A percentile compares a stretch with the other conserved stretches of the same genome.
phyloP scores from a whole-genome alignment of 2,797 vertebrate genomes.

The Tenualosa ilisha region DNA sequence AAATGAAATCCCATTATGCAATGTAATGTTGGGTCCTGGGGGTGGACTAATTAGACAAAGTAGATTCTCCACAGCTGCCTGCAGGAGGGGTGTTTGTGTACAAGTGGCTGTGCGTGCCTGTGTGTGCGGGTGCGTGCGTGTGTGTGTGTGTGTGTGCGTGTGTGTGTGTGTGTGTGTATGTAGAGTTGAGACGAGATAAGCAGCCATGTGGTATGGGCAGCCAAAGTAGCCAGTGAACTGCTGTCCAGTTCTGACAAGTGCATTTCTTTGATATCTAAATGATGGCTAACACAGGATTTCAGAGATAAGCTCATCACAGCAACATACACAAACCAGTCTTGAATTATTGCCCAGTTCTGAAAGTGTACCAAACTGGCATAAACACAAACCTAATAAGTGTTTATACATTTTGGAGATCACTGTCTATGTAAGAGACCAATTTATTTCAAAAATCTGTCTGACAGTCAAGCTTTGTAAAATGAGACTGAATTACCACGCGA shows the following conservation, averaged over 20 bases:
- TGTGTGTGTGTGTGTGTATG: background rate
- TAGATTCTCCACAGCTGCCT: conserved; percentile 41
- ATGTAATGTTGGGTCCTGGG: conserved; percentile 33
- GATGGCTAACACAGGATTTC: background rate
- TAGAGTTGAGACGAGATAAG: background rate
- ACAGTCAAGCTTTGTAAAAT: background rate
- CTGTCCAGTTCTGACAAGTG: background rate
- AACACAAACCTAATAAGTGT: background rate
- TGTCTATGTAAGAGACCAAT: background rate
- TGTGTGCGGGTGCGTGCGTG: conserved; percentile 4
- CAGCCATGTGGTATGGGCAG: background rate
- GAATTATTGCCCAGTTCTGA: no score
- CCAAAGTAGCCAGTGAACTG: background rate
- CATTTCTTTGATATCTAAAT: background rate
- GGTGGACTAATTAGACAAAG: conserved; percentile 46
- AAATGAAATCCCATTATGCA: conserved; percentile 47
- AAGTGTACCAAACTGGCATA: background rate
- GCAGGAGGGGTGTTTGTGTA: background rate
- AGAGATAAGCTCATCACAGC: background rate
- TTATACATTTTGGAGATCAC: background rate
- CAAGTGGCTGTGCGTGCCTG: background rate
- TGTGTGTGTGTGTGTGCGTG: background rate
- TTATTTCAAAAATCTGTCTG: background rate
- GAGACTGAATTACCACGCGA: background rate
- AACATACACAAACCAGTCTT: background rate